A percentile compares a stretch with the other conserved stretches of the same genome.
Conservation (phyloP, 2,888 invertebrate genomes). For the Digitonthophagus gazella region DNA sequence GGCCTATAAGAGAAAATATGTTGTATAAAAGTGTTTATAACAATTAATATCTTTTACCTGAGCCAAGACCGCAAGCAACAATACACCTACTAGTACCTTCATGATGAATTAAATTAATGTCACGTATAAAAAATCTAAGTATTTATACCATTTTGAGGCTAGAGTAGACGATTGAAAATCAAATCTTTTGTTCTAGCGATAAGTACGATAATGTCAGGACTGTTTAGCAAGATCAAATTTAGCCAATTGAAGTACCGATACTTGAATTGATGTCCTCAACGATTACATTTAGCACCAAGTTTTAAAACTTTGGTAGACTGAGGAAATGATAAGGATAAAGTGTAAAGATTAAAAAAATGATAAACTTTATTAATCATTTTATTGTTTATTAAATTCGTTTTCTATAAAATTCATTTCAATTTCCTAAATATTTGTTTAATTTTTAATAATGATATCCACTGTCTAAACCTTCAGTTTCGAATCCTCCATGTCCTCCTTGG, state of each 20-base stretch:
- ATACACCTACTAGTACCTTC: not conserved
- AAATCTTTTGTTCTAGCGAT: not conserved
- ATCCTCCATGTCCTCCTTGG: not conserved
- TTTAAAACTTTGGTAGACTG: too few relatives aligned
- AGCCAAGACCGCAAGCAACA: not conserved
- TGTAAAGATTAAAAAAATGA: too few relatives aligned
- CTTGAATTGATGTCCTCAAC: not conserved
- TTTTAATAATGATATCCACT: constrained; percentile 19
- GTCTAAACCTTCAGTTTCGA: constrained; percentile 4
- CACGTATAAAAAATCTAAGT: not conserved
- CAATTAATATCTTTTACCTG: constrained; percentile 1
- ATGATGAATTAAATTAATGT: not conserved
- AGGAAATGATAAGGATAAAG: too few relatives aligned
- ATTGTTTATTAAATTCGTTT: too few relatives aligned
- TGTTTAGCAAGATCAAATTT: not conserved
- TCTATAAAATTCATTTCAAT: too few relatives aligned
- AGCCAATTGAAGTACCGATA: not conserved
- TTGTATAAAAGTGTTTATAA: too few relatives aligned
- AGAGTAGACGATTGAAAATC: not conserved
- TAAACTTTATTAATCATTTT: too few relatives aligned
- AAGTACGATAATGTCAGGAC: not conserved
- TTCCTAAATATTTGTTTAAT: constrained; percentile 5
- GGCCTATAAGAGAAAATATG: not conserved
- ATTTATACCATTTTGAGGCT: not conserved
- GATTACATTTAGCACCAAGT: not conserved